Evolutionary conservation across 2,888 invertebrate species (phyloP), one percentile per base, ranked within the genome.

Genomic region (Ctenicera cuprea): DNA sequence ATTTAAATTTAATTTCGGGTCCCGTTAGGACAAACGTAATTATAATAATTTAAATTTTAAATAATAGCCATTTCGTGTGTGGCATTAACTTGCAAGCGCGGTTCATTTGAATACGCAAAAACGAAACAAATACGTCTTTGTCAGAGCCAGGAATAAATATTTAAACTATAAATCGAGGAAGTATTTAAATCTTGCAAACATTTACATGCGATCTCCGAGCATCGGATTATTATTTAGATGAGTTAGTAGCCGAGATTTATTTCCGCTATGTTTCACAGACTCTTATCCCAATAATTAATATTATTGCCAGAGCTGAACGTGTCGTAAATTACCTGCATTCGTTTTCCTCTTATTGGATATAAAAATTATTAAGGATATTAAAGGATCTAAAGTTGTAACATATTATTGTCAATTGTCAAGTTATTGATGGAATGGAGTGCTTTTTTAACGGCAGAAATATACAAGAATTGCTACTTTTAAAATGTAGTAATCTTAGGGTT

Each of bases 21-120:
- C 38, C 75, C 69, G 72, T 75, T 75, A 75, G 66, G 66, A 54
- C 66, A 41, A 72, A 62, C 20, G 64, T 52, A 72, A 72, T 72
- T 72, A 72, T 48, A 72, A 72, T 72, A 72, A 72, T 72, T 67
- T 72, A 72, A 72, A 72, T 57, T 72, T 72, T 72, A 72, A 72
- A 72, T 72, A 67, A 66, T 50, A 20, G 61, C 61, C 52, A 41
- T 52, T 66, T 52, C 66, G 72, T 72, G 72, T 72, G 72, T 54
- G 64, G 64, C 65, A 72, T 64, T 63, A 61, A 70, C 62, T 70
- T 65, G 54, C 66, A 67, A 66, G 57, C 62, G 48, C 62, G 43
- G 64, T 59, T 61, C 66, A 61, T 61, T 62, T 59, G 50, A 61
- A 72, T 72, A 48, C 30, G 62, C 59, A 65, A 57, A 63, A 71